Evolutionary conservation across 2,888 invertebrate genomes (phyloP), one percentile per base, ranked within the genome.

Genomic region (Caenorhabditis wallacei): DNA sequence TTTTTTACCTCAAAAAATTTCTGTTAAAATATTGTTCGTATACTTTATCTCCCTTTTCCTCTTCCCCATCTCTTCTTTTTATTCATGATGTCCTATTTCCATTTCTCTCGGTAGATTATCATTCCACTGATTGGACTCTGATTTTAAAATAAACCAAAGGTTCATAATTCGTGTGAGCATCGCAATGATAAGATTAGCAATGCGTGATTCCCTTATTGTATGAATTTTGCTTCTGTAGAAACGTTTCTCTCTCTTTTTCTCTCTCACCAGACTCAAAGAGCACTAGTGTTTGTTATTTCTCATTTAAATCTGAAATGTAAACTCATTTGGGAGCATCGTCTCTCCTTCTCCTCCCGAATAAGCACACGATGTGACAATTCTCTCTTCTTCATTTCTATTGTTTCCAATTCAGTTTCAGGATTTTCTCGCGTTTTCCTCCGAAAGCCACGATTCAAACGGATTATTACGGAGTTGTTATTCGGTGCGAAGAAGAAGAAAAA

Each of bases 331-430:
- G 61, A 61, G 43, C 30, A 30, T 30, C 30, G 76, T 40, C 51
- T n/a, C 35, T 5, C 13, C 16, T 30, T 24, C 57, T 24, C 20
- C 68, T 20, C n/a, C 59, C 20, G 56, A 40, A 30, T 10, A 40
- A 54, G 40, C 43, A 46, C 66, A 78, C 78, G 61, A 61, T 18
- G 63, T 68, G 68, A 51, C 59, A 20, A 51, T 40, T 20, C 78
- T 61, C 43, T 26, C 61, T 18, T 26, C 61, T 18, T 18, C 13
- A 37, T 61, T 43, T 7, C 61, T 78, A 78, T 78, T 78, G 78
- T 78, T 78, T 78, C 69, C 63, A 69, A 63, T 61, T 66, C 78
- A 51, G 48, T 68, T 76, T 61, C 78, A 70, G 78, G 78, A 70
- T 78, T 78, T 76, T 76, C 68, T 68, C 68, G 68, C 61, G 53